Evolutionary conservation across 2,113 vertebrate species (phyloP).

Genomic region (Mus musculus): DNA sequence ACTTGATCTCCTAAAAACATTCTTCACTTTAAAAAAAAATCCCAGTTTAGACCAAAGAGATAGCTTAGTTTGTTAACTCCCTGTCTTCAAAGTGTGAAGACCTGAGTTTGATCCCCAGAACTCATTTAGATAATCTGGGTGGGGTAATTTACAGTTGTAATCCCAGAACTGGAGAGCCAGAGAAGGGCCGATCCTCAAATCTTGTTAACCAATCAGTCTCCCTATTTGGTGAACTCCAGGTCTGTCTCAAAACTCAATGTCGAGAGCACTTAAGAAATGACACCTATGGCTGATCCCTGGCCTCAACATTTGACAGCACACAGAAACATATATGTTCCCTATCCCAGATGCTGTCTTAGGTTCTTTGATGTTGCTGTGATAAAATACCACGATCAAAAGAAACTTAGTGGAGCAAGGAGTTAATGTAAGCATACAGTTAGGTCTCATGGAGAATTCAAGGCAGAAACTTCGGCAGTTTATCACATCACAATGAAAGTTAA

Average conservation of each 20-base stretch:
- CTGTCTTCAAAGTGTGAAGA: not conserved
- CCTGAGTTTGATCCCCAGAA: not conserved
- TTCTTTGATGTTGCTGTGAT: not conserved
- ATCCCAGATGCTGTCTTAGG: not conserved
- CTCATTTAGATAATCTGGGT: not conserved
- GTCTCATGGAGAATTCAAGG: not conserved
- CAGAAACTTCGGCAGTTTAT: not conserved
- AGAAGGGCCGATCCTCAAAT: not conserved
- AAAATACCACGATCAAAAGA: not conserved
- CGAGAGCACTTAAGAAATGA: not conserved
- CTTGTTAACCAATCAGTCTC: not conserved
- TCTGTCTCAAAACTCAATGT: not conserved
- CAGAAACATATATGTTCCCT: not conserved
- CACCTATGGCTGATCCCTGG: not conserved
- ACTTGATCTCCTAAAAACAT: not conserved
- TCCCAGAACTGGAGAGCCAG: not conserved
- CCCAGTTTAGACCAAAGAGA: not conserved
- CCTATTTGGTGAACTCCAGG: not conserved
- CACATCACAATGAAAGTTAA: not conserved
- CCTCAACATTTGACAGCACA: not conserved
- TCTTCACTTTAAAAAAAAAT: slow-evolving; percentile 17
- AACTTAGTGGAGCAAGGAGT: not conserved
- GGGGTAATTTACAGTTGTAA: not conserved
- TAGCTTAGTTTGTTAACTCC: not conserved
- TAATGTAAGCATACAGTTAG: not conserved